Evolutionary conservation across 1,140 invertebrate genomes (phyloP), one percentile per base, ranked within the genome.

Genomic region (Hypothenemus hampei): DNA sequence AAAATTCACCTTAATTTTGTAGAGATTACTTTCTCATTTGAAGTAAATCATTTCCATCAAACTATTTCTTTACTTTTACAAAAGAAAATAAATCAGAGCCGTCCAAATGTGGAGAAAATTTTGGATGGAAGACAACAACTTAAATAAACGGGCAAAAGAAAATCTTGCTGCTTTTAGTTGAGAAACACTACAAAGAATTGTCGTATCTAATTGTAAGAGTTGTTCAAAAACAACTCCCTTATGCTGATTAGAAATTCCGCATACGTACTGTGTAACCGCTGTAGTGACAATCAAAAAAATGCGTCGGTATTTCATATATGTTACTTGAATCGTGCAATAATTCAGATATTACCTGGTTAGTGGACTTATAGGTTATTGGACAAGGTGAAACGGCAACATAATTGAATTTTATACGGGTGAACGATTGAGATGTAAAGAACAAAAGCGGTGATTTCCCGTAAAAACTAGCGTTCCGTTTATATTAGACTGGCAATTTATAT

Each of bases 321-420:
- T 45, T 43, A 21, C 36, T 43, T n/a, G 3, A 45, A 33, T 36
- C 50, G 50, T 54, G 44, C 31, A 46, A 54, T 46, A 46, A 54
- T 45, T 54, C 19, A 37, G 31, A 39, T 46, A 47, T 54, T 54
- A 47, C 52, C 52, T n/a, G 52, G 52, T 56, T 56, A 56, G 35
- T 35, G 45, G 53, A 56, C 35, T 56, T 56, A 24, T 56, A 56
- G 53, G 53, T 48, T 56, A 56, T 47, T 35, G 33, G 31, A 41
- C 53, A 56, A 56, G 53, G 53, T 48, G 53, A 56, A 53, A 45
- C 19, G 15, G n/a, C n/a, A n/a, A 53, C 46, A 37, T 26, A 54
- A 46, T 41, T 56, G 21, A 26, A 23, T 46, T 54, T 46, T 29
- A 20, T 44, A 26, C 3, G 40, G 23, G 11, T 43, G 6, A 29